These are phyloP conservation scores for Rhopilema esculentum DNA, from an alignment of 30 jellyfish, hydroid and myxozoan species.

Conservation along the genomic window DNA sequence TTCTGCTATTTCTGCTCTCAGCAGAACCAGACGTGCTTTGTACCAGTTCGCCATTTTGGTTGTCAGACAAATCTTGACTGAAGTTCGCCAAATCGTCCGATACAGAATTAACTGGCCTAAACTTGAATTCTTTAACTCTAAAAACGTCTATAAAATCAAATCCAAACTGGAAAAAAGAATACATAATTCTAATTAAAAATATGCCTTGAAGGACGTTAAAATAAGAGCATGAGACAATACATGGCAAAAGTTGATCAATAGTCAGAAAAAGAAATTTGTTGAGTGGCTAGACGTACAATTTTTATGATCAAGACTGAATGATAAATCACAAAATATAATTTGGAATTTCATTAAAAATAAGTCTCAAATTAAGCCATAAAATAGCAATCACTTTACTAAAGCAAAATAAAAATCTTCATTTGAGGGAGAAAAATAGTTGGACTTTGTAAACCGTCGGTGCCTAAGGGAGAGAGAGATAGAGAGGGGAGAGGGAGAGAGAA, in stretches of 20 bases:
- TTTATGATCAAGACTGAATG: too few species aligned
- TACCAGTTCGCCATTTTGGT: slow-evolving; percentile 21
- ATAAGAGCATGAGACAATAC: too few species aligned
- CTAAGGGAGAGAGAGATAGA: too few species aligned
- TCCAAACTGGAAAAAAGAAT: slow-evolving; percentile 71
- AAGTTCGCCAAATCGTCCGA: slow-evolving; percentile 1
- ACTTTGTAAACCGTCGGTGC: not conserved
- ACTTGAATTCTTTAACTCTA: slow-evolving; percentile 90
- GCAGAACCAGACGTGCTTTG: slow-evolving; percentile 8
- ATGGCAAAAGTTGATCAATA: too few species aligned
- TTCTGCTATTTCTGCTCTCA: not conserved
- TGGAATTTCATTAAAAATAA: too few species aligned
- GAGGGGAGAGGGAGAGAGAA: too few species aligned
- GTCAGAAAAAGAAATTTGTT: too few species aligned
- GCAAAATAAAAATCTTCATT: too few species aligned
- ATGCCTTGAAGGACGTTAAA: not conserved
- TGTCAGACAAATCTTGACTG: not conserved
- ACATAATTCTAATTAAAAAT: not conserved
- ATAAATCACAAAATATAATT: too few species aligned
- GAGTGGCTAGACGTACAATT: too few species aligned
- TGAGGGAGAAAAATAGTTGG: not conserved
- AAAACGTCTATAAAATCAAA: slow-evolving; percentile 87
- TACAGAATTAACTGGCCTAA: slow-evolving; percentile 51
- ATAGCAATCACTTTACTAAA: too few species aligned
- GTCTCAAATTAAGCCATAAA: too few species aligned